phyloP scores from a whole-genome alignment of 2,888 invertebrate genomes.

The Acrobeloides nanus region DNA sequence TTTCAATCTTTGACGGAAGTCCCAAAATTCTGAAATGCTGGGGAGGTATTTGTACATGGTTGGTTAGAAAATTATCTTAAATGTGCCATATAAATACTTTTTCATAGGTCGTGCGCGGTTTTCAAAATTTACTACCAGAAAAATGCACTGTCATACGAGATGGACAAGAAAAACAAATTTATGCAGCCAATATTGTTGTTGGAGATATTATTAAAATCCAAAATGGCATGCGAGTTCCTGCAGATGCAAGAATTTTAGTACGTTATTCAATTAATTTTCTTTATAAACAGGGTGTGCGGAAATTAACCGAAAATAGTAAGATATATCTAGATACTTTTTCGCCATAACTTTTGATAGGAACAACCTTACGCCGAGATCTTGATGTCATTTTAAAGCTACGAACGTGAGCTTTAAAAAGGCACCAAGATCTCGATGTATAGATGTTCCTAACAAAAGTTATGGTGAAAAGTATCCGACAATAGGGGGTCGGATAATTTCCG shows the following conservation, averaged over 20 bases:
- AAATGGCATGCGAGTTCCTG: slow-evolving; percentile 37
- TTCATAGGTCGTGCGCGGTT: slow-evolving; percentile 34
- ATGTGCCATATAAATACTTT: background rate
- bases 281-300: too few relatives aligned
- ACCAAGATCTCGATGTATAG: too few relatives aligned
- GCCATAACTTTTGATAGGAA: too few relatives aligned
- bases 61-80: background rate
- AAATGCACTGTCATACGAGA: slow-evolving; percentile 37
- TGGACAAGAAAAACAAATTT: slow-evolving; percentile 29
- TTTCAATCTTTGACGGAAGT: background rate
- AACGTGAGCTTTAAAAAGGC: too few relatives aligned
- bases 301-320: too few relatives aligned
- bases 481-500: too few relatives aligned
- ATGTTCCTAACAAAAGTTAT: too few relatives aligned
- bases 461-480: too few relatives aligned
- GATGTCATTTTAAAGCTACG: too few relatives aligned
- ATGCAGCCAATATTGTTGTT: slow-evolving; percentile 38
- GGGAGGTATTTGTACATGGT: background rate
- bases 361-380: too few relatives aligned
- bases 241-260: slow-evolving; percentile 33
- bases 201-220: slow-evolving; percentile 41
- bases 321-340: too few relatives aligned
- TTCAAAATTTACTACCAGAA: slow-evolving; percentile 34
- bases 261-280: too few relatives aligned
- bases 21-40: background rate